Base-by-base conservation (phyloP, 2,797 vertebrate species). In the Diglossa cyanea region DNA sequence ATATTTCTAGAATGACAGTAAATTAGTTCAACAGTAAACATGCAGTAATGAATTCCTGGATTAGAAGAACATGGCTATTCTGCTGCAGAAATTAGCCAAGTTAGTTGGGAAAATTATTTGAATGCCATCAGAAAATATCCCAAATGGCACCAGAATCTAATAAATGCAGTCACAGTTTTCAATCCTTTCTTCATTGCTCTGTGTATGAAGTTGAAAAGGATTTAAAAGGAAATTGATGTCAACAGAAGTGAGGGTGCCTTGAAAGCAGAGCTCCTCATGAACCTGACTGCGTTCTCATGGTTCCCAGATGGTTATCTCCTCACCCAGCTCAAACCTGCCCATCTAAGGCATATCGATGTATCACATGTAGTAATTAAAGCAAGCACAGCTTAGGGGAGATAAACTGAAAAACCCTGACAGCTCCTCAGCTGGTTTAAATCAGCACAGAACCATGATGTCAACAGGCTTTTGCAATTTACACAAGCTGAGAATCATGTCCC, bases 21-120 rank as follows among this genome's bases (percentile, higher is more conserved):
- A 96, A 76, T 83, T 74, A 72, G 42, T 95, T 90, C 79, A 90
- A 66, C 88, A 93, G 66, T 94, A 91, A 97, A 96, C 76, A 91
- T 20, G 57, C n/a, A 20, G 8, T 39, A 84, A 77, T 33, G 14
- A 86, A 93, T 95, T 97, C 94, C 82, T 62, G 35, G 31, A 81
- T 90, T 85, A 65, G 72, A 92, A 86, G 66, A 83, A 51, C 48
- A 73, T 80, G 65, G 58, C 40, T 68, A 60, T 70, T 96, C 60
- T 62, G 60, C 45, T 93, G 71, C 57, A 94, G 70, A 96, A 93
- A 65, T 37, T 6, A 26, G 54, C 71, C 87, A 85, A 63, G 18
- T 70, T 67, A 74, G 33, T 77, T 62, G 33, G 25, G 54, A 95
- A 96, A 91, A 90, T 16, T 62, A 74, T 63, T 95, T 93, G 61